Base-by-base conservation (phyloP, 2,113 vertebrate genomes). In the Carassius carassius region DNA sequence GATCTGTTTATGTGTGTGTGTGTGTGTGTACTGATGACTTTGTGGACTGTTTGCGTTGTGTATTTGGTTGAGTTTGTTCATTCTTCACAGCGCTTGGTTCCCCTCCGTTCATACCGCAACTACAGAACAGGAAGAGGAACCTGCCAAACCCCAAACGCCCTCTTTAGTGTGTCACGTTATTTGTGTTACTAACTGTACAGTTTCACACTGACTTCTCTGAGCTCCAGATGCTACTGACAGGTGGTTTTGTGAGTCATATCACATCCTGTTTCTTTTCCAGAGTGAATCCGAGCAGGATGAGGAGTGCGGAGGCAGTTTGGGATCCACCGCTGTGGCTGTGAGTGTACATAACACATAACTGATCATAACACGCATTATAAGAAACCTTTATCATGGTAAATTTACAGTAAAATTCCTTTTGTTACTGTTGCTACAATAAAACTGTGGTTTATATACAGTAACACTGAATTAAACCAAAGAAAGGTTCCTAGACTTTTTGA, bases 241-340 rank as follows among this genome's bases (percentile, higher is more conserved):
- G 4, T 67, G 54, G 12, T 63, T 35, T 62, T 51, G 29, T 78
- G 41, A 67, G 2, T 32, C 25, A 1, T 44, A 11, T n/a, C n/a
- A 3, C 51, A 19, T 81, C 11, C 82, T 63, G 62, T 90, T 13
- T 90, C 84, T 89, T 72, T 91, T 88, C 47, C 90, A 95, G 94
- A 92, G 92, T 0, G 94, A 95, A 91, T 91, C 90, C 0, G 94
- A 95, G 89, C 95, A 92, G 60, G 94, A 95, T 21, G 94, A 95
- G 78, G 93, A 94, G 85, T 74, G 90, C 0, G 91, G 86, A 1
- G 91, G 93, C 70, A 94, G 93, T 6, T 85, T 94, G 86, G 93
- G 93, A 85, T 93, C 94, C 0, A 89, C 89, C 17, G 23, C 92
- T 12, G 93, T 95, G 23, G 93, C 94, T 58, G 95, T 96, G 87